phyloP scores from a whole-genome alignment of 2,113 vertebrate genomes.

The Struthidea cinerea region DNA sequence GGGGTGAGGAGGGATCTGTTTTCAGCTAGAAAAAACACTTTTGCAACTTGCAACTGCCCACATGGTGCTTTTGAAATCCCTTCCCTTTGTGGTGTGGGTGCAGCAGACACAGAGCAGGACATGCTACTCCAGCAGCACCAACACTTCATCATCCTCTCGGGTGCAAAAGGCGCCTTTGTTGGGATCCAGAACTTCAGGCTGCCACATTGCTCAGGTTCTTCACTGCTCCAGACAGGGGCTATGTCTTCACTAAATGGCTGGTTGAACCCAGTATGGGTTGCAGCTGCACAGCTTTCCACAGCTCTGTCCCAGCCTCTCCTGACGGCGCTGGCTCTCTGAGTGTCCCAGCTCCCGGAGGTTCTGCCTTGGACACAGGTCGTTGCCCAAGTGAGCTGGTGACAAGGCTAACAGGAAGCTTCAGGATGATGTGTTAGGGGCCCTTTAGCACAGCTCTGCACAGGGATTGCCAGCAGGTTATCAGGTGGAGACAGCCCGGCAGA shows the following conservation, averaged over 20 bases:
- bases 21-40: neutral
- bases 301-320: neutral
- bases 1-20: neutral
- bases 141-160: neutral
- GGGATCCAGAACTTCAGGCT: neutral
- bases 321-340: neutral
- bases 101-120: neutral
- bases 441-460: neutral
- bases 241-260: rapidly evolving
- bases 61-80: neutral
- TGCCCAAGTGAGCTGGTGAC: neutral
- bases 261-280: rapidly evolving
- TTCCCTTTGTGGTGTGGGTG: neutral
- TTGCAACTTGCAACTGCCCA: neutral
- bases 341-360: neutral
- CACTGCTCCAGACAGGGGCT: neutral
- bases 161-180: neutral
- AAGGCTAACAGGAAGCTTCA: neutral
- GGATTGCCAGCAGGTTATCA: neutral
- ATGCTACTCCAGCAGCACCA: neutral
- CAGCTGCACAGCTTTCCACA: neutral
- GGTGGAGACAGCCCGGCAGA: neutral
- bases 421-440: neutral
- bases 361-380: neutral
- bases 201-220: neutral